These are phyloP conservation scores for Lampris megalopsis DNA, from an alignment of 2,113 vertebrate species.

Conservation along the genomic window DNA sequence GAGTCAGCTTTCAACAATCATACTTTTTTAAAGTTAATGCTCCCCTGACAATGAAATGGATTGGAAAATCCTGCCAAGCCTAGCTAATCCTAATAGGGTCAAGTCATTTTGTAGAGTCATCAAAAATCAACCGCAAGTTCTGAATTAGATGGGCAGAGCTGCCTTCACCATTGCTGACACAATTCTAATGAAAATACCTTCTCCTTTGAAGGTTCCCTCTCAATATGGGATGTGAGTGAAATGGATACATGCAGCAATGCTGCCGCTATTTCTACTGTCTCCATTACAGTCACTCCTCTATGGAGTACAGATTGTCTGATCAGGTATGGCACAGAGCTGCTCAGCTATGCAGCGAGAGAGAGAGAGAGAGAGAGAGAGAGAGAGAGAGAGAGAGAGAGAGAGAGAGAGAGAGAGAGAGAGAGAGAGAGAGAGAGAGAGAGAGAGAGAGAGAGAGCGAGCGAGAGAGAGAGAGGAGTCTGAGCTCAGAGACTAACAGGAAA, in stretches of 20 bases:
- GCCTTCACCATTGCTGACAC: slow-evolving; percentile 33
- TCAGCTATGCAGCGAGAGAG: slow-evolving; percentile 17
- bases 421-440: slow-evolving; percentile 14
- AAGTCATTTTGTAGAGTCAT: slow-evolving; percentile 49
- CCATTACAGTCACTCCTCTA: slow-evolving; percentile 9
- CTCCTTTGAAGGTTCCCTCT: slow-evolving; percentile 17
- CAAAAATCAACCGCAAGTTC: slow-evolving; percentile 6
- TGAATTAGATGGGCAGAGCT: slow-evolving; percentile 12
- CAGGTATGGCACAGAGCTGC: slow-evolving; percentile 41
- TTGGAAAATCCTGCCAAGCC: slow-evolving; percentile 41
- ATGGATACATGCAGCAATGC: slow-evolving; percentile 7
- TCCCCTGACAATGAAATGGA: slow-evolving; percentile 40
- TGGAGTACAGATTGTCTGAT: neutral
- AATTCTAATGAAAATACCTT: slow-evolving; percentile 53
- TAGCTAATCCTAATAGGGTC: slow-evolving; percentile 39
- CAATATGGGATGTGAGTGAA: slow-evolving; percentile 3
- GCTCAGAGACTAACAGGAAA: slow-evolving; percentile 76
- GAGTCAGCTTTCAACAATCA: slow-evolving; percentile 19
- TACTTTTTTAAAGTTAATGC: slow-evolving; percentile 22
- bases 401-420: no score
- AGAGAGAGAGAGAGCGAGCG: neutral
- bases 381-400: neutral
- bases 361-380: neutral
- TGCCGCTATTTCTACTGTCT: slow-evolving; percentile 34
- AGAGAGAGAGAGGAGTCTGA: slow-evolving; percentile 11